A percentile compares a stretch with the other conserved stretches of the same genome.
These are phyloP conservation scores for Drosophila murphyi DNA, from an alignment of 1,140 invertebrate species.

Conservation along the genomic window DNA sequence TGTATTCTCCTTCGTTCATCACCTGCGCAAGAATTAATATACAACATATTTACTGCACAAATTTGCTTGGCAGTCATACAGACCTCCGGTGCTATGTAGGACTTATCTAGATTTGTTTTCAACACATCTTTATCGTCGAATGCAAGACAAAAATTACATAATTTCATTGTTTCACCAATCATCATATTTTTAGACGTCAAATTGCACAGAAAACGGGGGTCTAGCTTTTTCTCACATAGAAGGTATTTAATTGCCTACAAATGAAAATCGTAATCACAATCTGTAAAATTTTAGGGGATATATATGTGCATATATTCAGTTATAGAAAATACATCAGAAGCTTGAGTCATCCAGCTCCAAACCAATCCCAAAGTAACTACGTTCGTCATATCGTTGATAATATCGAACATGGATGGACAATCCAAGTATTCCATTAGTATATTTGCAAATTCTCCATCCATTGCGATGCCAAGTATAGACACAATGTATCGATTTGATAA, in stretches of 20 bases:
- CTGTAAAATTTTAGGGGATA: too few species aligned
- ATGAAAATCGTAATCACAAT: neutral
- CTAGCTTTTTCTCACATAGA: neutral
- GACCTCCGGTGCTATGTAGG: neutral
- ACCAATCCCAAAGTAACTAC: neutral
- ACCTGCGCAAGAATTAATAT: neutral
- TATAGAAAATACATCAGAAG: neutral
- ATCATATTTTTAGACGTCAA: neutral
- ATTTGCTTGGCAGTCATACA: neutral
- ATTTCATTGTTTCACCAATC: neutral
- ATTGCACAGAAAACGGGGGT: neutral
- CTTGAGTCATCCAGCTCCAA: neutral
- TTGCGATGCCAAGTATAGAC: neutral
- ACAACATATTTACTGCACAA: neutral
- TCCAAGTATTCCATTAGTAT: neutral
- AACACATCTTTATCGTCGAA: neutral
- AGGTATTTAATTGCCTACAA: neutral
- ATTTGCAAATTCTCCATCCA: neutral
- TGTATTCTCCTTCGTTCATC: neutral
- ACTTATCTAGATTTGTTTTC: neutral
- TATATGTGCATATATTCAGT: neutral
- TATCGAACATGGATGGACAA: neutral
- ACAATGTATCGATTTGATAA: neutral
- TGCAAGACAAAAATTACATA: neutral
- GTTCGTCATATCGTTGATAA: neutral